Evolutionary conservation across 1,140 invertebrate species (phyloP), one percentile per base, ranked within the genome.

Genomic region (Sitophilus oryzae): DNA sequence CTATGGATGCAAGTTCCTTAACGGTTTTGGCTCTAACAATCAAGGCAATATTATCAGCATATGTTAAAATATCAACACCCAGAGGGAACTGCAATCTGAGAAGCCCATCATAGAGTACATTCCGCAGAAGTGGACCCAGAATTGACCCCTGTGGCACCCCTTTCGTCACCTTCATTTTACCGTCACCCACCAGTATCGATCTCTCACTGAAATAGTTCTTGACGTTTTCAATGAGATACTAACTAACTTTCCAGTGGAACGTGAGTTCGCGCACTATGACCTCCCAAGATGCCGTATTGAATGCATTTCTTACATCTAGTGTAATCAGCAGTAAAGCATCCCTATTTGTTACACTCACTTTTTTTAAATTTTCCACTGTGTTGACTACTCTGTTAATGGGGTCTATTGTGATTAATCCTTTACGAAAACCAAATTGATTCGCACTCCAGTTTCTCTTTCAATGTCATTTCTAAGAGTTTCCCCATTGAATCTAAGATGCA

Each of bases 101-200:
- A 1, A 73, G 44, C 2, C 61, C 64, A 41, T 76, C 67, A 18
- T 77, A 69, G 3, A 74, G 52, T 0, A 75, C 11, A 42, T 75
- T 76, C 72, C 74, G 76, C 0, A 73, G 49, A 0, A 53, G 35
- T 0, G 74, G 70, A 0, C 73, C 73, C 0, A 74, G 52, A 0
- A 76, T 66, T 0, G 73, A 77, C 0, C 74, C 74, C 59, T 77
- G 74, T 1, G 75, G 74, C 30, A 75, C 74, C 0, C 75, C 73
- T 2, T 23, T 45, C 10, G 37, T 10, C 20, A 25, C 18, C 10
- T 37, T 10, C 8, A 36, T 38, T 36, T 51, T 10, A 35, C 16
- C 35, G 4, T 4, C 23, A 11, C 35, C 41, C 6, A 37, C 8
- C 15, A n/a, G 16, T 10, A 53, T 21, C 5, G 2, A 23, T 41